phyloP scores from a whole-genome alignment of 2,888 invertebrate genomes.

The Lasioglossum lativentre region DNA sequence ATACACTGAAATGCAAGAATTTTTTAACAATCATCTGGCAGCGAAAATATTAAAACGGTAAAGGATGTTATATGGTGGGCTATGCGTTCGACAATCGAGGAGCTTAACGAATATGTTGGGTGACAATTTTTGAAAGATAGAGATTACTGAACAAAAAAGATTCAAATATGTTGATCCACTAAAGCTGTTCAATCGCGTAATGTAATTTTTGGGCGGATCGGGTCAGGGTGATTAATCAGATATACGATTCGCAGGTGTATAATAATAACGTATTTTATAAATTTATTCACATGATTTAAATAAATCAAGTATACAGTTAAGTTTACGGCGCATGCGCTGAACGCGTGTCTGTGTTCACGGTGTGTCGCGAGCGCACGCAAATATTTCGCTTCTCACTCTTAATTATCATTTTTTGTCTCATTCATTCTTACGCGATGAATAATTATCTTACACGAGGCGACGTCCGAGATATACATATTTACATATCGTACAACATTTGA shows the following conservation, averaged over 20 bases:
- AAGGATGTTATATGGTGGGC: background rate
- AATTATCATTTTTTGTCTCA: slow-evolving; percentile 48
- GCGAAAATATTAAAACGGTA: background rate
- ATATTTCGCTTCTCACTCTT: slow-evolving; percentile 59
- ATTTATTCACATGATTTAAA: slow-evolving; percentile 85
- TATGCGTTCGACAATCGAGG: background rate
- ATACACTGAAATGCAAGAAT: background rate
- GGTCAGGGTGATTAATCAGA: slow-evolving; percentile 31
- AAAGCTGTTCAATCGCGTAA: too few relatives aligned
- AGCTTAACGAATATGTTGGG: too few relatives aligned
- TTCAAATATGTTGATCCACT: too few relatives aligned
- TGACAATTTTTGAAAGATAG: too few relatives aligned
- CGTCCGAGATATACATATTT: slow-evolving; percentile 83
- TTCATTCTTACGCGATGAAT: slow-evolving; percentile 70
- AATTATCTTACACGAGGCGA: slow-evolving; percentile 84
- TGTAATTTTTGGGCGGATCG: slow-evolving; percentile 2
- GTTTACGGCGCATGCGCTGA: slow-evolving; percentile 72
- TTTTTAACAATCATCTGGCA: background rate
- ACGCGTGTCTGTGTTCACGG: slow-evolving; percentile 34
- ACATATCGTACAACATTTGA: slow-evolving; percentile 83
- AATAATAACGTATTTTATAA: slow-evolving; percentile 85
- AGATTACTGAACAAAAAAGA: too few relatives aligned
- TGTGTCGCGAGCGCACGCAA: slow-evolving; percentile 51
- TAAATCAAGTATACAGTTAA: slow-evolving; percentile 83
- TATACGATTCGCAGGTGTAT: slow-evolving; percentile 52